phyloP scores from a whole-genome alignment of 2,888 invertebrate species.

The Pheosia tremula region DNA sequence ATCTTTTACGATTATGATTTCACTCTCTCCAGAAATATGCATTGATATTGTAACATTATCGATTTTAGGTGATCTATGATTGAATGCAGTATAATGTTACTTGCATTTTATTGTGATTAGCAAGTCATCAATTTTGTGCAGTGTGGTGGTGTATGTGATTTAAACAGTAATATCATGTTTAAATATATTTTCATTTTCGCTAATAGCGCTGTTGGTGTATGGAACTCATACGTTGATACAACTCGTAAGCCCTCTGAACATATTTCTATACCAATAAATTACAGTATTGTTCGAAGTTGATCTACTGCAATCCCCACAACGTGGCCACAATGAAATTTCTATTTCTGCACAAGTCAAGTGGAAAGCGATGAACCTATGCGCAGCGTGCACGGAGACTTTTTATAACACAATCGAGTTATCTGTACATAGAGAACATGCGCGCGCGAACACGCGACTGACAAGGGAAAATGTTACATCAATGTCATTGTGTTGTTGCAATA shows the following conservation, averaged over 20 bases:
- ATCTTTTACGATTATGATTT: neutral
- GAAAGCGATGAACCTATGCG: slow-evolving; percentile 51
- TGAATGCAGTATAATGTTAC: neutral
- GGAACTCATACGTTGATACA: too few species aligned
- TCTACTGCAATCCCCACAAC: neutral
- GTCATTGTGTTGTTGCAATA: neutral
- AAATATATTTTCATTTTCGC: too few species aligned
- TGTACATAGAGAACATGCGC: neutral
- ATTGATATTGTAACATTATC: neutral
- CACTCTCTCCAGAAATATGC: neutral
- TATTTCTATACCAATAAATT: too few species aligned
- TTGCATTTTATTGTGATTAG: neutral
- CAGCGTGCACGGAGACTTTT: neutral
- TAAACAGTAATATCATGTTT: too few species aligned
- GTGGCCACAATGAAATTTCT: slow-evolving; percentile 56
- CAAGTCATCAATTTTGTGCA: neutral
- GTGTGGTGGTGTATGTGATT: too few species aligned
- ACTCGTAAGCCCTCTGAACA: too few species aligned
- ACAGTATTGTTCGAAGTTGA: neutral
- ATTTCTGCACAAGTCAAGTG: slow-evolving; percentile 60
- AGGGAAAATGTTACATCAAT: slow-evolving; percentile 4
- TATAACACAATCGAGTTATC: slow-evolving; percentile 1
- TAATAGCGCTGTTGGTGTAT: too few species aligned
- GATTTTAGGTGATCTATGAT: neutral
- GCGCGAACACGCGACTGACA: neutral